Conservation (phyloP, 2,113 vertebrate genomes). For the Daubentonia madagascariensis region DNA sequence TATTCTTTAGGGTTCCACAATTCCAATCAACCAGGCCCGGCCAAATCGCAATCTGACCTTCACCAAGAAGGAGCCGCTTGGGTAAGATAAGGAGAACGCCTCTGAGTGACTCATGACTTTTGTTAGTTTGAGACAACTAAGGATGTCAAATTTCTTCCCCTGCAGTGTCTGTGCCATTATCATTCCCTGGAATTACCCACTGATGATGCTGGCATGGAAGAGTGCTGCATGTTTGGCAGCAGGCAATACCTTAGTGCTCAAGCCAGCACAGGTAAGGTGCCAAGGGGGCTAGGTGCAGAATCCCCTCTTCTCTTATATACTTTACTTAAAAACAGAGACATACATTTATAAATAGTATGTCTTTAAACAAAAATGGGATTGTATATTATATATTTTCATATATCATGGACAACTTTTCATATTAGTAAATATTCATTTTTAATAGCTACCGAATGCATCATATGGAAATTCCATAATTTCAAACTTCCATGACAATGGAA, state of each 20-base stretch:
- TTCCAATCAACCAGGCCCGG: constrained; percentile 90
- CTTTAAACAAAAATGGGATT: background rate
- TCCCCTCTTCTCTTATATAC: background rate
- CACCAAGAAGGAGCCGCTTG: constrained; percentile 89
- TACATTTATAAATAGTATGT: background rate
- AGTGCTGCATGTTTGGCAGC: constrained; percentile 88
- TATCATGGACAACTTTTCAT: background rate
- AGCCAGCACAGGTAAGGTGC: constrained; percentile 87
- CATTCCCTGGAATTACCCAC: constrained; percentile 90
- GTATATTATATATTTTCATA: background rate
- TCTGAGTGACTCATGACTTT: background rate
- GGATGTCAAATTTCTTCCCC: background rate
- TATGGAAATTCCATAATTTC: background rate
- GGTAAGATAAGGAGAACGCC: constrained; percentile 78
- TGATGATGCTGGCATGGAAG: constrained; percentile 93
- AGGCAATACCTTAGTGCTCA: constrained; percentile 88
- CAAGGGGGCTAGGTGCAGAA: background rate
- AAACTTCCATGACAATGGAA: background rate
- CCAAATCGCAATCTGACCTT: constrained; percentile 90
- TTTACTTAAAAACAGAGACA: background rate
- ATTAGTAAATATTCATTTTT: background rate
- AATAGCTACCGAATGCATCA: background rate
- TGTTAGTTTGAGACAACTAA: background rate
- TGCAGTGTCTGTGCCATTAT: constrained; percentile 88
- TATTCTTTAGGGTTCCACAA: constrained; percentile 86